Evolutionary conservation across 30 jellyfish, hydroid and myxozoan genomes (phyloP), one percentile per base, ranked within the genome.

Genomic region (Cassiopea xamachana): DNA sequence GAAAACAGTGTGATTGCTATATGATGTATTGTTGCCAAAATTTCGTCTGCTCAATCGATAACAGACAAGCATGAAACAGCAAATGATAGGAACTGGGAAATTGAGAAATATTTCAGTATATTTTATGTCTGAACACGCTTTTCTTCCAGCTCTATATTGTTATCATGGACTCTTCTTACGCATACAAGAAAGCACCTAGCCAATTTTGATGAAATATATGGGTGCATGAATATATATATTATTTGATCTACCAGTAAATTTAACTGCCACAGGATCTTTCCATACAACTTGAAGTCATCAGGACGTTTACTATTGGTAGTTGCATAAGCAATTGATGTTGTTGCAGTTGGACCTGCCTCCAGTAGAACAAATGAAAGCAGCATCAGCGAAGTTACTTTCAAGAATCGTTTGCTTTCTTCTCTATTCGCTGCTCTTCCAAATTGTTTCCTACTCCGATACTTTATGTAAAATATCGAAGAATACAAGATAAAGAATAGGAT

Each of bases 201-300:
- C 64, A 55, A 10, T 55, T 10, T 55, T 3, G 12, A 3, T 6
- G 64, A 55, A 1, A 69, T 55, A 43, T 48, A 19, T 46, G 83
- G 90, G 55, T 27, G 73, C 90, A 82, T 46, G 81, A 82, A 82
- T 7, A 82, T 82, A 46, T 82, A 82, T 14, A 82, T 82, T 1
- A 82, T 9, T 5, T 89, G 84, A 64, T 84, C 86, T 15, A 77
- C 92, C 13, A 84, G 80, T 15, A 73, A 58, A 27, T 84, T 73
- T 43, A 69, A 48, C n/a, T 60, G 73, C 92, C 92, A 84, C 2
- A 81, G 27, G 16, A 73, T 72, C 13, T 60, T 73, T 19, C 27
- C n/a, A 7, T 46, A 46, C 10, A 18, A 71, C 64, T 48, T 62
- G 15, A 10, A 71, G 79, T 39, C 3, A 68, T 17, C 79, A 0